Evolutionary conservation across 2,797 vertebrate genomes (phyloP), one percentile per base, ranked within the genome.

Genomic region (Pseudochirops cupreus): DNA sequence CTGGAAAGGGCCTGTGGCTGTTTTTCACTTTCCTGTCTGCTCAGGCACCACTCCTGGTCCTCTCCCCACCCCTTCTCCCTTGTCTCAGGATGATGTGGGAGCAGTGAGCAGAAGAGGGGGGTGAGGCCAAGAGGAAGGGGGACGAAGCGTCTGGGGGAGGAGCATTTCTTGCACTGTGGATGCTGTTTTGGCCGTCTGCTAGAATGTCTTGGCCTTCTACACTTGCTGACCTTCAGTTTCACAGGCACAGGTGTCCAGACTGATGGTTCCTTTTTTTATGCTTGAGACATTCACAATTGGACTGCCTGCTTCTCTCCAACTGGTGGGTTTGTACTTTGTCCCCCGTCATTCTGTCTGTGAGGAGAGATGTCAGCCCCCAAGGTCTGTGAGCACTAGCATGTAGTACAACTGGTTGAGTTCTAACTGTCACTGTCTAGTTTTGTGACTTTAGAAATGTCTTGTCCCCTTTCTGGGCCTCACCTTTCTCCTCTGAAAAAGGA

Each of bases 231-330:
- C 55, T 54, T 94, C 5, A 0, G 50, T 95, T 95, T 93, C 39
- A 50, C 93, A 90, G 56, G 59, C 67, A 31, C 52, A 0, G 0
- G 92, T 89, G 90, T n/a, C 50, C 56, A 11, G 2, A 50, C 1
- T n/a, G 2, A 4, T 50, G 10, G 89, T 95, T 94, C 93, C 97
- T 95, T 7, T 95, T 95, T 91, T 28, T 62, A 9, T 50, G 54
- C 56, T 56, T 39, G 26, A 6, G 28, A 74, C 52, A 50, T 46
- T 82, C 74, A 82, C n/a, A 39, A 21, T 91, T n/a, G 9, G 33
- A 55, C 56, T n/a, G 1, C 59, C 56, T 13, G 5, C 31, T 67
- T 16, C 31, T 67, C 31, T 67, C 59, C 4, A 74, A 33, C 62
- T 39, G 33, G 62, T 39, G 33, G 62, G 33, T 18, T 74, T n/a